Evolutionary conservation across 2,797 vertebrate genomes (phyloP).

Genomic region (Acomys russatus): DNA sequence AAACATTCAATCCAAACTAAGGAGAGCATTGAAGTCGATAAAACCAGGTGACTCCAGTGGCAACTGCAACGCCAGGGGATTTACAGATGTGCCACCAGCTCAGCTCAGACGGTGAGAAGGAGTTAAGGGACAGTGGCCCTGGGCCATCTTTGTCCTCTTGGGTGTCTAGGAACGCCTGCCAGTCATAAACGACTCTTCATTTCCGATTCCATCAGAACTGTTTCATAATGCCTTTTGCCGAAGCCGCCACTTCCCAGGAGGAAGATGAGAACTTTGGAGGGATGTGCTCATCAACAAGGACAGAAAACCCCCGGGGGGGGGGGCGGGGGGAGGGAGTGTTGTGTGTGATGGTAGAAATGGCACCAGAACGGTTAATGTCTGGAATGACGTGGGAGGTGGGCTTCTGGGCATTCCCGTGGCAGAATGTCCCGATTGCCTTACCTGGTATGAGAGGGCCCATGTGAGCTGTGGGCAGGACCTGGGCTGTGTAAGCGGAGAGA

Average conservation of each 20-base stretch:
- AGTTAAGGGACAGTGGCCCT: background rate
- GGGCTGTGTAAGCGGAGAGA: background rate
- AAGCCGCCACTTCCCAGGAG: slow-evolving; percentile 7
- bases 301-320: background rate
- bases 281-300: slow-evolving; percentile 2
- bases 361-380: background rate
- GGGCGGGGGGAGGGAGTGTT: background rate
- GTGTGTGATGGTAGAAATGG: background rate
- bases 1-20: background rate
- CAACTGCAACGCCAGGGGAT: background rate
- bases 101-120: background rate
- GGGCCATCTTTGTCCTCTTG: background rate
- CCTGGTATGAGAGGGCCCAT: background rate
- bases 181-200: background rate
- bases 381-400: background rate
- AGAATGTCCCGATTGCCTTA: too few species aligned
- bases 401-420: background rate
- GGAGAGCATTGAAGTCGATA: background rate
- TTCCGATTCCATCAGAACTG: background rate
- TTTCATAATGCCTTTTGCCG: background rate
- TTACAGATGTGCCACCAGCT: background rate
- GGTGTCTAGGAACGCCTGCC: background rate
- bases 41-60: background rate
- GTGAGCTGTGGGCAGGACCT: background rate
- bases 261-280: background rate